These are phyloP conservation scores for Eulemur albifrons DNA, from an alignment of 2,797 vertebrate genomes.

Conservation along the genomic window DNA sequence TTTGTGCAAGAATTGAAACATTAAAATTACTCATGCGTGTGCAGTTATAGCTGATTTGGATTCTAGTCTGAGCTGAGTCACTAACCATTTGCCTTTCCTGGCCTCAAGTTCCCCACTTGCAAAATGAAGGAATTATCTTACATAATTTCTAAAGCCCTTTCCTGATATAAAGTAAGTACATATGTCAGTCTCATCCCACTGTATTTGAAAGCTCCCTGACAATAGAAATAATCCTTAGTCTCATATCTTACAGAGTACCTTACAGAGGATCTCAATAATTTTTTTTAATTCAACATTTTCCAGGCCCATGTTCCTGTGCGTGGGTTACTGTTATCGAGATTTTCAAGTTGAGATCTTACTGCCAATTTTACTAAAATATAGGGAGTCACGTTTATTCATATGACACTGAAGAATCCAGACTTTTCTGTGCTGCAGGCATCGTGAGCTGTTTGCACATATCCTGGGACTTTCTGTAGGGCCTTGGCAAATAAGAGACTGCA, in stretches of 20 bases:
- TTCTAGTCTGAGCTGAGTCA: neutral
- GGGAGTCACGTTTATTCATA: neutral
- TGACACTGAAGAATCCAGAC: neutral
- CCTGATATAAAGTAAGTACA: neutral
- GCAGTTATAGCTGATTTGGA: neutral
- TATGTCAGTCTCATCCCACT: neutral
- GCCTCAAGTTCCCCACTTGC: neutral
- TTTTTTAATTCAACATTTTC: neutral
- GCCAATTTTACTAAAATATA: conserved; percentile 20
- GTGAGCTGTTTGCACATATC: neutral
- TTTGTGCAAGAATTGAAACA: conserved; percentile 13
- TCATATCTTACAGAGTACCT: neutral
- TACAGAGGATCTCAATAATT: neutral
- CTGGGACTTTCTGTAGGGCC: neutral
- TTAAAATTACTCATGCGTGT: neutral
- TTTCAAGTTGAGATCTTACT: neutral
- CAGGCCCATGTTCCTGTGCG: neutral
- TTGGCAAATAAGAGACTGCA: neutral
- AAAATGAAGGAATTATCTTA: neutral
- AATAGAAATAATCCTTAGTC: neutral
- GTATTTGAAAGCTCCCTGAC: neutral
- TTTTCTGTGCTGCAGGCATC: neutral
- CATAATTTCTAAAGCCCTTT: neutral
- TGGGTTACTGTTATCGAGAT: neutral
- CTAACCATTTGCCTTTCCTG: neutral